Evolutionary conservation across 2,797 vertebrate species (phyloP).

Genomic region (Coilia nasus): DNA sequence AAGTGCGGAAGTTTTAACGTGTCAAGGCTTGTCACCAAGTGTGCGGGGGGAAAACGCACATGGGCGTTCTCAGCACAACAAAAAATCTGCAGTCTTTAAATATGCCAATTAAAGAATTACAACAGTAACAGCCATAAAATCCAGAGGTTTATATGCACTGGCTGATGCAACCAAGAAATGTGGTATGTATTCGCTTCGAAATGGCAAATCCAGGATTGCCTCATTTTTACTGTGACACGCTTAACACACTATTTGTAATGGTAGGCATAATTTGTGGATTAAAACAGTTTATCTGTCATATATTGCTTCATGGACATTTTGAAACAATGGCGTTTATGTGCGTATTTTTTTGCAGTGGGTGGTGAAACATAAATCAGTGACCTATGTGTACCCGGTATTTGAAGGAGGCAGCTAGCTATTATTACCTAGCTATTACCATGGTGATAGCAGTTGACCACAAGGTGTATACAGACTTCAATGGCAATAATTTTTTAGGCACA

Average conservation of each 20-base stretch:
- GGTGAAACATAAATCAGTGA: neutral
- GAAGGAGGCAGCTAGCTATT: neutral
- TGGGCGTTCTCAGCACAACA: neutral
- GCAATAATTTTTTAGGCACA: neutral
- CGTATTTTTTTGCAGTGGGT: neutral
- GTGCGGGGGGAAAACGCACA: neutral
- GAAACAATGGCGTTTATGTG: neutral
- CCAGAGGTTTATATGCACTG: conserved; percentile 30
- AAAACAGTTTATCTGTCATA: neutral
- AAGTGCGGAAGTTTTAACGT: neutral
- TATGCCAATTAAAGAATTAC: conserved; percentile 37
- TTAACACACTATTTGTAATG: neutral
- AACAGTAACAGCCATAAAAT: conserved; percentile 22
- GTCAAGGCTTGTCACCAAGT: conserved; percentile 15
- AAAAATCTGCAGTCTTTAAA: conserved; percentile 6
- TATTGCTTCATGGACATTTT: neutral
- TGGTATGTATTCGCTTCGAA: conserved; percentile 30
- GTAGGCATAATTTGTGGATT: neutral
- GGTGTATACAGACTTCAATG: neutral
- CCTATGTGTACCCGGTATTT: no score
- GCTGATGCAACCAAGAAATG: neutral
- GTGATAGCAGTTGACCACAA: neutral
- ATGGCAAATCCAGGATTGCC: conserved; percentile 3
- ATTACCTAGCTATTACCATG: neutral
- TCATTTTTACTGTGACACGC: neutral